Evolutionary conservation across 2,113 vertebrate genomes (phyloP).

Genomic region (Macheiramphus alcinus): DNA sequence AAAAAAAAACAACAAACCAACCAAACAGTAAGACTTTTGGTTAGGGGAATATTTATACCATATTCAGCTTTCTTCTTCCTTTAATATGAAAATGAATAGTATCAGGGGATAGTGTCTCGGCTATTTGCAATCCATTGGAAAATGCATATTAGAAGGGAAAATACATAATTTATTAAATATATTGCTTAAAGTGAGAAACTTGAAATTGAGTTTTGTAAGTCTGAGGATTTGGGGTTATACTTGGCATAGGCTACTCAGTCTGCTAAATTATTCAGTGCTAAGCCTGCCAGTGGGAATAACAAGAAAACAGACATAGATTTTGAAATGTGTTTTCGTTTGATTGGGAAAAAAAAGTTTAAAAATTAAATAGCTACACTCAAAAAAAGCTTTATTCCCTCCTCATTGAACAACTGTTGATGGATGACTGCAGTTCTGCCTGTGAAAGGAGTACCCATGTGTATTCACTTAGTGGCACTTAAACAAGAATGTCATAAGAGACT

Average conservation of each 20-base stretch:
- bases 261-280: slow-evolving; percentile 65
- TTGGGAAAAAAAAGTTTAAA: slow-evolving; percentile 15
- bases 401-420: not conserved
- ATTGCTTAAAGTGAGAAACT: slow-evolving; percentile 66
- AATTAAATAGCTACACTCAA: slow-evolving; percentile 8
- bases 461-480: not conserved
- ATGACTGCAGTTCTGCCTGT: not conserved
- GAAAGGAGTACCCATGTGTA: not conserved
- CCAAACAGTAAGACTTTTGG: not conserved
- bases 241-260: slow-evolving; percentile 14
- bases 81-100: slow-evolving; percentile 68
- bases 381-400: slow-evolving; percentile 2
- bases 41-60: not conserved
- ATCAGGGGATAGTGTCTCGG: not conserved
- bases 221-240: slow-evolving; percentile 50
- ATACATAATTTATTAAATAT: slow-evolving; percentile 71
- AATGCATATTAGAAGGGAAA: slow-evolving; percentile 49
- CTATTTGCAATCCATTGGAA: slow-evolving; percentile 51
- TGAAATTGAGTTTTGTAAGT: slow-evolving; percentile 65
- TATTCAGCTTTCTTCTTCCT: slow-evolving; percentile 9
- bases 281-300: slow-evolving; percentile 14
- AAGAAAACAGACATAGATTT: slow-evolving; percentile 37
- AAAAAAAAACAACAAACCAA: not conserved
- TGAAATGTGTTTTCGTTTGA: slow-evolving; percentile 41
- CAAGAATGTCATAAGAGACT: not conserved